phyloP scores from a whole-genome alignment of 2,888 invertebrate species.

The Tachina fera region DNA sequence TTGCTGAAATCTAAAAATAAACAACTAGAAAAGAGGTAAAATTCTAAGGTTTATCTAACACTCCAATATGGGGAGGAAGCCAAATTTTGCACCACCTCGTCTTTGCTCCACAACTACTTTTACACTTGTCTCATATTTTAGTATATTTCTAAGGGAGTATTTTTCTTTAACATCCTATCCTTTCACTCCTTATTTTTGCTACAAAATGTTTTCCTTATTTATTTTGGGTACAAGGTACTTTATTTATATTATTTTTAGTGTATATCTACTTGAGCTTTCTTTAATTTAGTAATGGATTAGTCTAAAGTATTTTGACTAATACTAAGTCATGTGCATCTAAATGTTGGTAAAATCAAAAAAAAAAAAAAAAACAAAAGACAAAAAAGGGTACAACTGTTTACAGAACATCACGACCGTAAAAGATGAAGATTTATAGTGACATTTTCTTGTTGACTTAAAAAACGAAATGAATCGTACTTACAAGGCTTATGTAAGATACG shows the following conservation, averaged over 20 bases:
- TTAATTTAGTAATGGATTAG: conserved; percentile 82
- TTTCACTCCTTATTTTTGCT: conserved; percentile 17
- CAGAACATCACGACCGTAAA: conserved; percentile 68
- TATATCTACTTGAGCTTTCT: conserved; percentile 73
- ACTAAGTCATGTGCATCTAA: conserved; percentile 77
- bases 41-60: neutral
- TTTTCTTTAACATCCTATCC: conserved; percentile 11
- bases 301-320: conserved; percentile 72
- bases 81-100: conserved; percentile 1
- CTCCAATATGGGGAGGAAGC: neutral
- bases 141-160: conserved; percentile 36
- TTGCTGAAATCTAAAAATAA: conserved; percentile 54
- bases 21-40: conserved; percentile 61
- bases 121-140: conserved; percentile 15
- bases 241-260: conserved; percentile 76
- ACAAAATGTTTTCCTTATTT: conserved; percentile 72
- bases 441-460: conserved; percentile 67
- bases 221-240: conserved; percentile 71
- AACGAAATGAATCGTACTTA: neutral
- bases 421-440: conserved; percentile 78
- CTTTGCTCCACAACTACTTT: conserved; percentile 32
- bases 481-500: neutral
- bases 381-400: conserved; percentile 42
- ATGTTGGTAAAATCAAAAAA: conserved; percentile 19
- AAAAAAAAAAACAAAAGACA: neutral